Evolutionary conservation across 2,797 vertebrate species (phyloP), one percentile per base, ranked within the genome.

Genomic region (Nannoperca obscura): DNA sequence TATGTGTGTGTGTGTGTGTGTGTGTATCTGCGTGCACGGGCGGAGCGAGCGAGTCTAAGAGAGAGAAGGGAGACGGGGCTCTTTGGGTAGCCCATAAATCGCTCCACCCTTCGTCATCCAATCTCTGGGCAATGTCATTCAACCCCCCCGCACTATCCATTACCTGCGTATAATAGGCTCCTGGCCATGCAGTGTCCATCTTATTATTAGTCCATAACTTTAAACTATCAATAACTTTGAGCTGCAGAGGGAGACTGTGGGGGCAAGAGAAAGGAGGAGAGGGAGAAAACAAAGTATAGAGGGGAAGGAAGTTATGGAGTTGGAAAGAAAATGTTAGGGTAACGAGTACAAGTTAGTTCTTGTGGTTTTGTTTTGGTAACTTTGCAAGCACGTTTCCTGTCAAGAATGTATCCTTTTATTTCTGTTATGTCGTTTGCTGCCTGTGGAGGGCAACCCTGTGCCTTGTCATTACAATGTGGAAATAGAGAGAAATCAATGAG

Each of bases 191-290:
- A 93, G 92, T 94, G 94, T 94, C 94, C 92, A 91, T 89, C 90
- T 89, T 91, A 95, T 95, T 95, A 95, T 95, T 95, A 92, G 90
- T 85, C 94, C 91, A 95, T 95, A 95, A 96, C 92, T 95, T 95
- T 88, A 91, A 92, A 93, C 93, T 95, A 94, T 95, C 93, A 95
- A 95, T 94, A 95, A 95, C 94, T 95, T 95, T 93, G 86, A 94
- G 91, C 80, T 81, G 83, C 68, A 68, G 62, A 63, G 77, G 68
- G 80, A 83, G 77, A 49, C 5, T 6, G 50, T 20, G 15, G 71
- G 22, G 36, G 32, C 13, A 32, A 61, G 71, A 46, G 69, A 72
- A 50, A 42, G 69, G 40, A 64, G 54, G 44, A 77, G 67, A 71
- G 84, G 59, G 52, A 64, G 72, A 83, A 75, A 81, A 86, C 77